Conservation (phyloP, 2,888 invertebrate species). For the Amphiduros pacificus region DNA sequence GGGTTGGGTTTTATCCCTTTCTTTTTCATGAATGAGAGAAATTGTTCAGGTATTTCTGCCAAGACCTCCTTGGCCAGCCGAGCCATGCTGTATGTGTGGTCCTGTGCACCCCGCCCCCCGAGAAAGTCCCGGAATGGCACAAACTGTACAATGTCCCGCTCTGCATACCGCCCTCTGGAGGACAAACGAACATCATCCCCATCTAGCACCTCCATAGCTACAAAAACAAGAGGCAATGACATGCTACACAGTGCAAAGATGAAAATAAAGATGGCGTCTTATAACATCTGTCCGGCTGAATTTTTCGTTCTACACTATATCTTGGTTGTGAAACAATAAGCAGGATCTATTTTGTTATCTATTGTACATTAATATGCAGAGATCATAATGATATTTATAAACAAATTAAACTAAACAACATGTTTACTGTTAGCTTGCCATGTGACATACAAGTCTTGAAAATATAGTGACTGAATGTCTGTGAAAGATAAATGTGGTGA, state of each 20-base stretch:
- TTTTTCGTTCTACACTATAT: no score
- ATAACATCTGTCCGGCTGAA: no score
- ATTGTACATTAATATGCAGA: no score
- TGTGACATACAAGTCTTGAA: no score
- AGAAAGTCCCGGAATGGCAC: conserved; percentile 36
- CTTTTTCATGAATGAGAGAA: conserved; percentile 58
- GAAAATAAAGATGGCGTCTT: no score
- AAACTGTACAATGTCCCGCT: conserved; percentile 51
- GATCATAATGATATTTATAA: no score
- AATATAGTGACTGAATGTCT: no score
- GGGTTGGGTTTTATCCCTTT: conserved; percentile 61
- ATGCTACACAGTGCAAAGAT: not conserved
- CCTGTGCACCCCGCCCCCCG: conserved; percentile 50
- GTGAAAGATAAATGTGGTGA: no score
- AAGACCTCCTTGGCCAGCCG: conserved; percentile 66
- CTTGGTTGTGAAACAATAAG: no score
- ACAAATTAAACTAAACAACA: no score
- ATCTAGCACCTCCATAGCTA: conserved; percentile 52
- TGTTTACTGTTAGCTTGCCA: no score
- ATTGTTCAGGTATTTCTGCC: conserved; percentile 66
- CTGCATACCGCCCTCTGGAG: conserved; percentile 41
- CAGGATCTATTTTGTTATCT: no score
- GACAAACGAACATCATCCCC: conserved; percentile 46
- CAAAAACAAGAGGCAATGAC: not conserved
- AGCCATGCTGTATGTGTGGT: conserved; percentile 53